These are phyloP conservation scores for Spinus olivaceus DNA, from an alignment of 2,797 vertebrate genomes.

Conservation along the genomic window DNA sequence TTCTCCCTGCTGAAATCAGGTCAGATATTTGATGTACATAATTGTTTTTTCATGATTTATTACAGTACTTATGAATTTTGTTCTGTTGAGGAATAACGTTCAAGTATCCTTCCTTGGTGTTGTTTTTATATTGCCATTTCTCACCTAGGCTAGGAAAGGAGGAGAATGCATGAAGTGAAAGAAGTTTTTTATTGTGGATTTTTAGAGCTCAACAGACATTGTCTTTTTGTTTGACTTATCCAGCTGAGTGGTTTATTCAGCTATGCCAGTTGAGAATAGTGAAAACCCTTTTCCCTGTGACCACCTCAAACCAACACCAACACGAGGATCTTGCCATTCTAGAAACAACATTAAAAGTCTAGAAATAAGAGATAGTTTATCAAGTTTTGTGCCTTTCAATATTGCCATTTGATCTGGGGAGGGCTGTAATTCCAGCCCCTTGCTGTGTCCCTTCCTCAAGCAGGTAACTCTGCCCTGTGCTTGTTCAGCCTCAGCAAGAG, in stretches of 20 bases:
- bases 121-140: not conserved
- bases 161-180: not conserved
- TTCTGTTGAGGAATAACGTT: not conserved
- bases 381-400: not conserved
- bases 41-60: not conserved
- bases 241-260: not conserved
- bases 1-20: not conserved
- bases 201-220: not conserved
- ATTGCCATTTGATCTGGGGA: not conserved
- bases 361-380: not conserved
- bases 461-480: not conserved
- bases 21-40: not conserved
- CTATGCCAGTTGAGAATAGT: not conserved
- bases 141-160: not conserved
- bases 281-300: not conserved
- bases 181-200: not conserved
- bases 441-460: not conserved
- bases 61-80: not conserved
- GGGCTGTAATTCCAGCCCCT: not conserved
- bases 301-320: not conserved
- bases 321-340: not conserved
- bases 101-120: not conserved
- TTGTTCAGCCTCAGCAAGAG: not conserved
- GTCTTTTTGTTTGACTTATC: not conserved
- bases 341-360: not conserved